These are phyloP conservation scores for Graphium colonna DNA, from an alignment of 2,888 invertebrate genomes.

Conservation along the genomic window DNA sequence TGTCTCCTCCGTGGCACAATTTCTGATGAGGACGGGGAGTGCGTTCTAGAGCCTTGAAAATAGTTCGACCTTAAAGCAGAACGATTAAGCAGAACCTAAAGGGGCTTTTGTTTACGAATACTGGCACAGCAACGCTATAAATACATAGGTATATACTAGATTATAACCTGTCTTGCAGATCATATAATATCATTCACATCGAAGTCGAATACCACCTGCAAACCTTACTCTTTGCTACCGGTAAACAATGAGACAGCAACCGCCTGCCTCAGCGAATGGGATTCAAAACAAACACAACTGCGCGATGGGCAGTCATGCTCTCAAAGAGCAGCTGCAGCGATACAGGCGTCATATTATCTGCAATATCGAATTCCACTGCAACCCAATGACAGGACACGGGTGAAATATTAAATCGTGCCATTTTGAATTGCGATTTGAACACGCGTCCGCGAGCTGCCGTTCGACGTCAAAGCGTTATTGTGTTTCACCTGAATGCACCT, in stretches of 20 bases:
- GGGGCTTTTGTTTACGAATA: no score
- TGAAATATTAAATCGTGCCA: conserved; percentile 23
- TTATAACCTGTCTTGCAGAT: no score
- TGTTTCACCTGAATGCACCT: neutral
- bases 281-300: neutral
- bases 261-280: neutral
- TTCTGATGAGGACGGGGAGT: no score
- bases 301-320: neutral
- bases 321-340: conserved; percentile 11
- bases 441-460: neutral
- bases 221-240: no score
- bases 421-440: conserved; percentile 13
- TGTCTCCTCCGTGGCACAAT: no score
- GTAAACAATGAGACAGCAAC: neutral
- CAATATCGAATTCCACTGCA: conserved; percentile 19
- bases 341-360: neutral
- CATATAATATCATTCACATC: no score
- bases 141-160: no score
- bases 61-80: no score
- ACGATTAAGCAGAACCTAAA: no score
- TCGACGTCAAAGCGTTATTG: conserved; percentile 15
- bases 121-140: no score
- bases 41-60: no score
- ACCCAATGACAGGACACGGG: conserved; percentile 1
- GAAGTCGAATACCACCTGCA: no score